phyloP scores from a whole-genome alignment of 2,888 invertebrate genomes.

The Pseudoips prasinana region DNA sequence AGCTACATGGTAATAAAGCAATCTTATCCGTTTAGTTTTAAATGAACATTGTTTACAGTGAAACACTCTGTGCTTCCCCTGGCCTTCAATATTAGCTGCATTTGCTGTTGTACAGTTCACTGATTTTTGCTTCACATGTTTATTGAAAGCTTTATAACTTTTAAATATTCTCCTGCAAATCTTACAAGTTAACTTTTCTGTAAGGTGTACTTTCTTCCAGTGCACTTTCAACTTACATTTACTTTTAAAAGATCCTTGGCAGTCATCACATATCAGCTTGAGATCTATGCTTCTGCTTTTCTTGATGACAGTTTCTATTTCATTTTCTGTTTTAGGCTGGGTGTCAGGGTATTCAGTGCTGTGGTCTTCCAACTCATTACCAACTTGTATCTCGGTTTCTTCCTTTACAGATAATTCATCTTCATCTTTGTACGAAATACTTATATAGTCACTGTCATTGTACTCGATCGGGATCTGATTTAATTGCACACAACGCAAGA shows the following conservation, averaged over 20 bases:
- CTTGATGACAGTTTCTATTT: no score
- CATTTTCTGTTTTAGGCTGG: not conserved
- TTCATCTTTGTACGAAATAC: no score
- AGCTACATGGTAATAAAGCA: slow-evolving; percentile 48
- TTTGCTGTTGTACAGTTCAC: slow-evolving; percentile 39
- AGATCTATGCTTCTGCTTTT: slow-evolving; percentile 11
- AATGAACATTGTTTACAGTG: slow-evolving; percentile 51
- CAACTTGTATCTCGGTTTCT: slow-evolving; percentile 8
- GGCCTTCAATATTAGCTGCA: slow-evolving; percentile 46
- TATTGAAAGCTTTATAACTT: slow-evolving; percentile 40
- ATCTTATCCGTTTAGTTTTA: slow-evolving; percentile 45
- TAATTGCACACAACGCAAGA: slow-evolving; percentile 32
- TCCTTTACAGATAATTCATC: slow-evolving; percentile 5
- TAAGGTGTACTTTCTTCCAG: slow-evolving; percentile 42
- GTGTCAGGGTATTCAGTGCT: not conserved
- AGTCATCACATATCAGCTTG: slow-evolving; percentile 37
- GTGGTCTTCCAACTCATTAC: slow-evolving; percentile 7
- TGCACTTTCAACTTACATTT: slow-evolving; percentile 48
- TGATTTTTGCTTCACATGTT: slow-evolving; percentile 35
- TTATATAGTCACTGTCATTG: no score
- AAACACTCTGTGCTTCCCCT: slow-evolving; percentile 42
- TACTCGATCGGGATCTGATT: no score
- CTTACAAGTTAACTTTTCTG: slow-evolving; percentile 32
- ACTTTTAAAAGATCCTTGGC: slow-evolving; percentile 39
- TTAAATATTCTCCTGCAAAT: slow-evolving; percentile 46